Conservation (phyloP, 2,797 vertebrate species). For the Acanthiza pusilla region DNA sequence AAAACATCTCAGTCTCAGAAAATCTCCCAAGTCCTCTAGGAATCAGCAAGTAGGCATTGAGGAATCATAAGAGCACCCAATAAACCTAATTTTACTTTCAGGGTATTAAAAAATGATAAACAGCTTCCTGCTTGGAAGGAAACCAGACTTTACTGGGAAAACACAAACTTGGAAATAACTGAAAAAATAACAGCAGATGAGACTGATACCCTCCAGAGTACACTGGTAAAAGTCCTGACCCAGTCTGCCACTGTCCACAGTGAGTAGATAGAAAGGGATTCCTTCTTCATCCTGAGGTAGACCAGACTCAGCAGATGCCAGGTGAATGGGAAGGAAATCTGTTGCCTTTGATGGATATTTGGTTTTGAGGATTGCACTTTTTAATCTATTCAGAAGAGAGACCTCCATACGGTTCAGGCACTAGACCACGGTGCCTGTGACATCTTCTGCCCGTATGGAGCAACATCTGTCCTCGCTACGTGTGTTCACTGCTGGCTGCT, state of each 20-base stretch:
- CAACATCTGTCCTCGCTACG: neutral
- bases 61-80: neutral
- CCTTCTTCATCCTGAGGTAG: neutral
- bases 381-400: neutral
- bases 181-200: neutral
- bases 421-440: neutral
- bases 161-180: neutral
- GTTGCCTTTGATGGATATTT: neutral
- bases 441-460: neutral
- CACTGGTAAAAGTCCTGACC: neutral
- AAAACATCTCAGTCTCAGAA: neutral
- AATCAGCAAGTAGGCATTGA: neutral
- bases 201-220: neutral
- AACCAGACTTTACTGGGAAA: neutral
- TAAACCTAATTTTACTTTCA: neutral
- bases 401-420: accelerated
- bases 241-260: neutral
- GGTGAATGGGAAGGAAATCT: neutral
- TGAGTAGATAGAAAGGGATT: neutral
- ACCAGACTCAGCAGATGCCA: neutral
- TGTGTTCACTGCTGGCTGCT: neutral
- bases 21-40: neutral
- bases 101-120: neutral
- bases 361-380: neutral
- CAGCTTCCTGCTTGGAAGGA: neutral